Percentiles rank a stretch among this genome's conserved stretches.
phyloP scores from a whole-genome alignment of 2,797 vertebrate genomes.

The Melanotaenia pygmaea region DNA sequence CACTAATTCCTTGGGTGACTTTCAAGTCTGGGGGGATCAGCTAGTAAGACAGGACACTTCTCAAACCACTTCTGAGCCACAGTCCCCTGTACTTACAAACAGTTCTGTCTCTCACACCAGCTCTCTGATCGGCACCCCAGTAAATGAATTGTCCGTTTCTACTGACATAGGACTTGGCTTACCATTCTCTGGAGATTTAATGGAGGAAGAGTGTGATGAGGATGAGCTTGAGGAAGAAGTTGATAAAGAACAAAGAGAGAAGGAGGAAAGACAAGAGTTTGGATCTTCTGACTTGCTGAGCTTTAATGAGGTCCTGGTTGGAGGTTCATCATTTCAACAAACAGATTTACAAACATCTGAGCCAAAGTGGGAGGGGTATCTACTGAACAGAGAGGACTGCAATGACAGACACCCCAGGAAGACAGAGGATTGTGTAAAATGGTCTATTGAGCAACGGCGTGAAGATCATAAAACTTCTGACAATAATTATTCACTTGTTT shows the following conservation, averaged over 20 bases:
- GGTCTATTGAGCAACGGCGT: slow-evolving; percentile 43
- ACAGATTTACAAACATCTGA: slow-evolving; percentile 37
- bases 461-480: slow-evolving; percentile 31
- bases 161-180: slow-evolving; percentile 62
- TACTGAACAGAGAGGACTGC: slow-evolving; percentile 33
- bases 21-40: slow-evolving; percentile 73
- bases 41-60: slow-evolving; percentile 43
- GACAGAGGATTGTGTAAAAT: slow-evolving; percentile 32
- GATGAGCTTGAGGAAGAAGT: slow-evolving; percentile 59
- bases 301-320: slow-evolving; percentile 57
- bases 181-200: slow-evolving; percentile 79
- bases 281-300: slow-evolving; percentile 52
- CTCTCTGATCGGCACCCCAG: slow-evolving; percentile 67
- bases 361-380: slow-evolving; percentile 27
- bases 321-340: slow-evolving; percentile 52
- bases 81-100: slow-evolving; percentile 71
- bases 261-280: slow-evolving; percentile 25
- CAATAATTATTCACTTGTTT: slow-evolving; percentile 35
- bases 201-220: slow-evolving; percentile 69
- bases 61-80: slow-evolving; percentile 55
- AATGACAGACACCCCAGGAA: slow-evolving; percentile 27
- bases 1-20: slow-evolving; percentile 59
- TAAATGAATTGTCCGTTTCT: slow-evolving; percentile 58
- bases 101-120: slow-evolving; percentile 71
- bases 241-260: slow-evolving; percentile 7